phyloP scores from a whole-genome alignment of 1,140 invertebrate species.

The Drosophila navojoa region DNA sequence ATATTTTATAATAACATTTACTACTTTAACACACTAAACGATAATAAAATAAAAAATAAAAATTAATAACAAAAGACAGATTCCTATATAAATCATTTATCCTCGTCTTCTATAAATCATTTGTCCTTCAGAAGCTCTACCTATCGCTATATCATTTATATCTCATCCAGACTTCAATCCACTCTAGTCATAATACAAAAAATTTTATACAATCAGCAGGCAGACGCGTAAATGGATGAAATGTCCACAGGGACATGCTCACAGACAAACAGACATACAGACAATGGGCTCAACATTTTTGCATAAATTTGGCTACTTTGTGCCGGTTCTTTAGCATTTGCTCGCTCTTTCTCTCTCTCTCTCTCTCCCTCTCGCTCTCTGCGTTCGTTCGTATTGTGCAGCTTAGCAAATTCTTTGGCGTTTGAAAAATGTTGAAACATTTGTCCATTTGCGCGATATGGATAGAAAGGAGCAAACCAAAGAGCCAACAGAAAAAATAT shows the following conservation, averaged over 20 bases:
- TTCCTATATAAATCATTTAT: not conserved
- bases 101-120: not conserved
- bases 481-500: conserved; percentile 39
- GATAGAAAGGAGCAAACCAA: conserved; percentile 27
- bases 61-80: not conserved
- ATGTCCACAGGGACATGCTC: conserved; percentile 2
- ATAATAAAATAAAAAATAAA: too few species aligned
- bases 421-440: conserved; percentile 75
- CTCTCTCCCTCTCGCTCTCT: not conserved
- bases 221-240: conserved; percentile 9
- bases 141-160: not conserved
- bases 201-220: conserved; percentile 40
- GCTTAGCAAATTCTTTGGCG: conserved; percentile 60
- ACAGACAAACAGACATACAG: conserved; percentile 16
- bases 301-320: conserved; percentile 78
- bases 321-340: conserved; percentile 33
- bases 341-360: not conserved
- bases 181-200: conserved; percentile 20
- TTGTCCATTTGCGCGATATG: conserved; percentile 64
- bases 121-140: too few species aligned
- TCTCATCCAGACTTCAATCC: conserved; percentile 6
- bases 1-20: too few species aligned
- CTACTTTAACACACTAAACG: too few species aligned
- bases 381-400: conserved; percentile 20
- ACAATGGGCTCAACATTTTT: conserved; percentile 53